A percentile compares a stretch with the other conserved stretches of the same genome.
Evolutionary conservation across 2,113 vertebrate genomes (phyloP).

Genomic region (Lucifuga dentata): DNA sequence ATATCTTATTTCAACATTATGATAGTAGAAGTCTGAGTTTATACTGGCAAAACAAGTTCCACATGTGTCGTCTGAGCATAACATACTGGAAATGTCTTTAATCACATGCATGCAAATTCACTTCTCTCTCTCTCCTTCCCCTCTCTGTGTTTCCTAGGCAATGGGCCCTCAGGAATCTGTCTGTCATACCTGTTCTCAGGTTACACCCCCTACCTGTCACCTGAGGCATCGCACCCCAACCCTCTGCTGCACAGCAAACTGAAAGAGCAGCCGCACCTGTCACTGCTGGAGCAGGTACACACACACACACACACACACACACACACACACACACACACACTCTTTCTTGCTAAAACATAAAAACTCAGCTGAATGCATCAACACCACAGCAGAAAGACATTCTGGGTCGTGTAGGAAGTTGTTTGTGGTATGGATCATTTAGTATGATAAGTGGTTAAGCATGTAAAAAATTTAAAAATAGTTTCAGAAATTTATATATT

Average conservation of each 20-base stretch:
- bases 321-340: not conserved
- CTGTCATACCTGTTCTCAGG: slow-evolving; percentile 86
- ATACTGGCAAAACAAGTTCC: too few species aligned
- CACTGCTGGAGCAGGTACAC: slow-evolving; percentile 82
- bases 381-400: not conserved
- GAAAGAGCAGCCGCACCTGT: slow-evolving; percentile 71
- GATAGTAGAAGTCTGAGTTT: too few species aligned
- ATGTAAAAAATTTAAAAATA: too few species aligned
- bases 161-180: slow-evolving; percentile 86
- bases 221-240: slow-evolving; percentile 79
- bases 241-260: slow-evolving; percentile 82
- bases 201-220: slow-evolving; percentile 81
- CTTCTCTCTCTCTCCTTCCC: not conserved
- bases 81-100: too few species aligned
- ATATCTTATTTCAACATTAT: too few species aligned
- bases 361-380: not conserved
- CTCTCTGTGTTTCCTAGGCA: slow-evolving; percentile 68
- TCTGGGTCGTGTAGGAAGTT: too few species aligned
- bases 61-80: too few species aligned
- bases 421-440: too few species aligned
- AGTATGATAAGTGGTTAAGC: too few species aligned
- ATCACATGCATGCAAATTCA: too few species aligned
- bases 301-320: not conserved
- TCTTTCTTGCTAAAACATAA: too few species aligned
- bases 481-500: too few species aligned